Conservation (phyloP, 2,888 invertebrate species). For the Siphonodentalium dalli region DNA sequence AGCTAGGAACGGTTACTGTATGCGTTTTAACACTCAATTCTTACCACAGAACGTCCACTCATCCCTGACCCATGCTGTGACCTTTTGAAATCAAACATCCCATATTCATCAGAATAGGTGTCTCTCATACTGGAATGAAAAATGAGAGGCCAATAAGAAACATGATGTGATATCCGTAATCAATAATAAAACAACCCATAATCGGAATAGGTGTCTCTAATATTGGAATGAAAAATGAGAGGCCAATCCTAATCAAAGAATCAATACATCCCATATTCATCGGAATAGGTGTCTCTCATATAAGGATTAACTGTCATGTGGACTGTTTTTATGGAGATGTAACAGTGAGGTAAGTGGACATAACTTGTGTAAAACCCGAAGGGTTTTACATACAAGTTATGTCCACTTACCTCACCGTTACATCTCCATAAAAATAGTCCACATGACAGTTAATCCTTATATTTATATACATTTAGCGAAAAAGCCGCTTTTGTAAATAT, state of each 20-base stretch:
- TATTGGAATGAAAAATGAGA: conserved; percentile 49
- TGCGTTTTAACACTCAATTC: conserved; percentile 45
- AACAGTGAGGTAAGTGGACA: no score
- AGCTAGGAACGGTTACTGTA: background rate
- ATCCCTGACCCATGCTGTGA: conserved; percentile 79
- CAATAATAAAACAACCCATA: conserved; percentile 74
- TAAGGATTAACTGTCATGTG: conserved; percentile 47
- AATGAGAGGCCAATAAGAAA: no score
- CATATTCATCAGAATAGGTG: conserved; percentile 77
- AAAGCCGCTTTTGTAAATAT: no score
- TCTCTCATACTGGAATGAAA: conserved; percentile 71
- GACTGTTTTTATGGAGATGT: no score
- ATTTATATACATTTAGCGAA: no score
- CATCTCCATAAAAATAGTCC: no score
- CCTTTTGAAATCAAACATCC: conserved; percentile 70
- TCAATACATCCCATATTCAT: conserved; percentile 74
- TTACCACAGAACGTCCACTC: conserved; percentile 74
- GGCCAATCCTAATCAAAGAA: no score
- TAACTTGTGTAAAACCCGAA: no score
- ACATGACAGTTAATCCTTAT: no score
- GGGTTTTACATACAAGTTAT: no score
- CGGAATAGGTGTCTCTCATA: conserved; percentile 78
- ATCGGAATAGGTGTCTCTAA: conserved; percentile 79
- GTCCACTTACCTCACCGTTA: no score
- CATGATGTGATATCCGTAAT: no score